phyloP scores from a whole-genome alignment of 2,797 vertebrate genomes.

The Philypnodon macrostomus region DNA sequence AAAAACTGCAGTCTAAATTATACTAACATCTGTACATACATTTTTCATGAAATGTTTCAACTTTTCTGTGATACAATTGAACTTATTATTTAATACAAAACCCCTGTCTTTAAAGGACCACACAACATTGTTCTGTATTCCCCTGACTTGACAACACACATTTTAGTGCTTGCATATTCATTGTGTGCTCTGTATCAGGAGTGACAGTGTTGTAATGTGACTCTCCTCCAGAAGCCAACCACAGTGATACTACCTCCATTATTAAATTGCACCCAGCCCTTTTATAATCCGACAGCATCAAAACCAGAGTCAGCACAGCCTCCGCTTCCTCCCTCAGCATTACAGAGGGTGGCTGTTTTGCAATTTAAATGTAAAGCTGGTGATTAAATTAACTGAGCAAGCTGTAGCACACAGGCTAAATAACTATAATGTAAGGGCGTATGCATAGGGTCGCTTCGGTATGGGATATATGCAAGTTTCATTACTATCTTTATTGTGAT shows the following conservation, averaged over 20 bases:
- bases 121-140: not conserved
- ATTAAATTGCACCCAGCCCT: constrained; percentile 35
- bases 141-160: constrained; percentile 9
- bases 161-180: constrained; percentile 6
- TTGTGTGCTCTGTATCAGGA: constrained; percentile 9
- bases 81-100: not conserved
- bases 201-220: constrained; percentile 6
- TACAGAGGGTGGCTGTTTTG: constrained; percentile 58
- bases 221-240: constrained; percentile 7
- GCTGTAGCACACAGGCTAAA: constrained; percentile 38
- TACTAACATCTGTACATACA: not conserved
- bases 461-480: not conserved
- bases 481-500: constrained; percentile 6
- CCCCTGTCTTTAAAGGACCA: not conserved
- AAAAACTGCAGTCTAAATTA: not conserved
- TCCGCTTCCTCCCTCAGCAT: constrained; percentile 33
- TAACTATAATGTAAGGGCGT: not conserved
- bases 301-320: constrained; percentile 33
- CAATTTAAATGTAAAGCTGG: constrained; percentile 66
- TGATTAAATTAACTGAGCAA: constrained; percentile 67
- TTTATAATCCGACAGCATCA: constrained; percentile 18
- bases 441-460: not conserved
- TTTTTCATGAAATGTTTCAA: too few species aligned
- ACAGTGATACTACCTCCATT: constrained; percentile 14
- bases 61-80: not conserved